Percentiles rank a stretch among this genome's conserved stretches.
Conservation (phyloP, 1,140 invertebrate genomes). For the Drosophila elegans region DNA sequence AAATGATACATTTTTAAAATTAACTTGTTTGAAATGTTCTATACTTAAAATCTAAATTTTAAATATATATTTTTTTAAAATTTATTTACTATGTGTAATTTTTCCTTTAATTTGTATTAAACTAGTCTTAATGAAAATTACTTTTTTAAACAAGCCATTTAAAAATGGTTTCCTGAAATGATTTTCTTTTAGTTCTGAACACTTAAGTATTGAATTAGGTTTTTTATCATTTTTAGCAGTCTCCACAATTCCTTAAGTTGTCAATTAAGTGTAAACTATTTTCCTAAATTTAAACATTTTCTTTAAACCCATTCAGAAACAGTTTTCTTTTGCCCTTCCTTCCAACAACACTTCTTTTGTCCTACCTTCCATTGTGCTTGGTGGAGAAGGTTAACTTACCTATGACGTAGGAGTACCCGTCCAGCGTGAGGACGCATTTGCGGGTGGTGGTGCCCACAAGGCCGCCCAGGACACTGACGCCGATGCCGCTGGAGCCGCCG, state of each 20-base stretch:
- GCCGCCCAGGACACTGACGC: slow-evolving; percentile 60
- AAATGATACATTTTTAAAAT: too few relatives aligned
- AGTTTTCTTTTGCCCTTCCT: neutral
- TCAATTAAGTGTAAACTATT: neutral
- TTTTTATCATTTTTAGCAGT: neutral
- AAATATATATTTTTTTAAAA: too few relatives aligned
- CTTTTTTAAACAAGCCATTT: too few relatives aligned
- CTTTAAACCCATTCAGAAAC: neutral
- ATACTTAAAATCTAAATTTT: too few relatives aligned
- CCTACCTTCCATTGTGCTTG: slow-evolving; percentile 4
- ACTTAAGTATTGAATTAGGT: too few relatives aligned
- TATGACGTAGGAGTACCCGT: slow-evolving; percentile 93
- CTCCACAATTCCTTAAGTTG: neutral
- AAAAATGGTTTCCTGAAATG: too few relatives aligned
- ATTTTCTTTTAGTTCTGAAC: too few relatives aligned
- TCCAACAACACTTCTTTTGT: neutral
- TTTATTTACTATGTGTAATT: too few relatives aligned
- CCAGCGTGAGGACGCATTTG: slow-evolving; percentile 91
- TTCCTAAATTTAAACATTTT: neutral
- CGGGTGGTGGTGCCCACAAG: slow-evolving; percentile 85
- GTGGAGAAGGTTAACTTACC: slow-evolving; percentile 86
- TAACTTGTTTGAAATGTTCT: too few relatives aligned
- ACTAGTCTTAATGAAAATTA: too few relatives aligned
- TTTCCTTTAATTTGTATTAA: too few relatives aligned
- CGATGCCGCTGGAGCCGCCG: slow-evolving; percentile 54